Conservation (phyloP, 2,113 vertebrate genomes). For the Tragelaphus scriptus region DNA sequence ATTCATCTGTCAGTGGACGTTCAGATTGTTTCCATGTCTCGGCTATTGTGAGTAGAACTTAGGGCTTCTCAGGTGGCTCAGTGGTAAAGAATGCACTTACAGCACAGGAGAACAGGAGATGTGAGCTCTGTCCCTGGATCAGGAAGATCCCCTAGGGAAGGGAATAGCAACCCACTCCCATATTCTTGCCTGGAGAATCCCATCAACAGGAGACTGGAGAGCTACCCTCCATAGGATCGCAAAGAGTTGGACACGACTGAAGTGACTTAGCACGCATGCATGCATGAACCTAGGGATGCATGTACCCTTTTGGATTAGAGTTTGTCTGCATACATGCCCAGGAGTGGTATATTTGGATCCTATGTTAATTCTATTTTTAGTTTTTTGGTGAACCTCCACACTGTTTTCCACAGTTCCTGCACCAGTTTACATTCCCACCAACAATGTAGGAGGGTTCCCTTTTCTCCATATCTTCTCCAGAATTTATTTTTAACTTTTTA, state of each 20-base stretch:
- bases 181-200: not conserved
- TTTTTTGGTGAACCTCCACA: not conserved
- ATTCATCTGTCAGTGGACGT: not conserved
- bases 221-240: not conserved
- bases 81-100: not conserved
- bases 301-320: not conserved
- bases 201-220: not conserved
- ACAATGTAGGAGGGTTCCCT: not conserved
- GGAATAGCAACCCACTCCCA: not conserved
- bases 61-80: not conserved
- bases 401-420: not conserved
- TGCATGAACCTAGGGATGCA: not conserved
- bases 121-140: not conserved
- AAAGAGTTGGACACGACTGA: not conserved
- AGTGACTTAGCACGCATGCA: not conserved
- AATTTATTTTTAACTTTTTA: not conserved
- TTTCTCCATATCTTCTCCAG: not conserved
- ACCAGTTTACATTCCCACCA: not conserved
- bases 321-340: not conserved
- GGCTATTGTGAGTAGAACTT: not conserved
- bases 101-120: not conserved
- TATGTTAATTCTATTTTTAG: not conserved
- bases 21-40: not conserved
- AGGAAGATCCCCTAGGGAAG: not conserved
- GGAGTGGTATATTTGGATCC: not conserved